Percentiles rank a stretch among this genome's conserved stretches.
phyloP scores from a whole-genome alignment of 30 jellyfish, hydroid and myxozoan species.

The Aurelia aurita complex sp. Pacific region DNA sequence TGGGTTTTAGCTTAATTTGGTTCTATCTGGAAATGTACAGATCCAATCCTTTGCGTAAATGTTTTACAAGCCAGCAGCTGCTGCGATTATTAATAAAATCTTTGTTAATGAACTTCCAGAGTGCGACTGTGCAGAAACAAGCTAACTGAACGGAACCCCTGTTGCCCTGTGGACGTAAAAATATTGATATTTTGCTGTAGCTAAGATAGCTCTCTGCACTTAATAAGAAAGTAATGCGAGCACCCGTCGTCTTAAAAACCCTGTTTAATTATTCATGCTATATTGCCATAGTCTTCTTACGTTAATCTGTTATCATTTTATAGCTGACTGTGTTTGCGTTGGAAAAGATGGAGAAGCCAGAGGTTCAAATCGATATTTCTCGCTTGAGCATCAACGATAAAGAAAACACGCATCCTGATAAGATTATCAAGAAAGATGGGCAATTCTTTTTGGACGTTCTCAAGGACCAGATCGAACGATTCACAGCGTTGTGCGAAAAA shows the following conservation, averaged over 20 bases:
- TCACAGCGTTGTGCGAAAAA: constrained; percentile 64
- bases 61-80: too few species aligned
- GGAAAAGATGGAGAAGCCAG: constrained; percentile 71
- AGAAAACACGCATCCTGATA: constrained; percentile 78
- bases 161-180: constrained; percentile 3
- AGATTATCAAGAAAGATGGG: constrained; percentile 82
- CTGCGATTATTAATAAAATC: too few species aligned
- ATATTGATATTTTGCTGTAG: too few species aligned
- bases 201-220: too few species aligned
- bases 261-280: constrained; percentile 25
- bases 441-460: constrained; percentile 73
- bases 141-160: neutral
- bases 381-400: constrained; percentile 71
- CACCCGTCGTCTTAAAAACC: neutral
- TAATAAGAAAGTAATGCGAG: neutral
- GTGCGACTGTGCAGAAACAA: too few species aligned
- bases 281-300: constrained; percentile 28
- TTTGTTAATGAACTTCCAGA: too few species aligned
- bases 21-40: too few species aligned
- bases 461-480: constrained; percentile 57
- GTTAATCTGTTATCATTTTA: constrained; percentile 32
- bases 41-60: too few species aligned
- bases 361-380: constrained; percentile 59
- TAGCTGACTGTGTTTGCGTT: constrained; percentile 26
- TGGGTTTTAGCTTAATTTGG: too few species aligned